Base-by-base conservation (phyloP, 2,113 vertebrate genomes). In the Sitta europaea region DNA sequence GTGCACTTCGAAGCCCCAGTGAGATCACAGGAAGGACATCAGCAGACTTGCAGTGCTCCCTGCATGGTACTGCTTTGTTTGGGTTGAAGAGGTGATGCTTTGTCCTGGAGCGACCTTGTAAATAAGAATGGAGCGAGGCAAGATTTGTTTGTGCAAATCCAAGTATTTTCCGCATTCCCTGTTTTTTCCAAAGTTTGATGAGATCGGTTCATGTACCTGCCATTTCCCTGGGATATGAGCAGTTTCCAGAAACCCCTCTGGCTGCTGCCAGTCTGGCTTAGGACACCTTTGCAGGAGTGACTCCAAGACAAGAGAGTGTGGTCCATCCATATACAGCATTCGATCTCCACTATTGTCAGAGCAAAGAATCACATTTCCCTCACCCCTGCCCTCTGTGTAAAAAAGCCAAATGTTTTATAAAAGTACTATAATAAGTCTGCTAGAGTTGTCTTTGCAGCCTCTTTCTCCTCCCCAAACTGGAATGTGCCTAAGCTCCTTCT, bases 401-500 rank as follows among this genome's bases (percentile, higher is more conserved):
- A 89, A 97, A 93, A 83, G 63, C 42, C 38, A 93, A 96, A 94
- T 71, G 48, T 94, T 90, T 88, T 82, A 92, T 80, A 88, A 86
- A 88, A 51, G 75, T 90, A 90, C 71, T 21, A 5, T 74, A 79
- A 51, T 61, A 91, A 82, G 78, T 80, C 88, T 94, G 87, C 85
- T 88, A 58, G 75, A 74, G 82, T 63, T 88, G 85, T 77, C 81
- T 96, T 94, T 47, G 55, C 90, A 92, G 71, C 42, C 71, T 83
- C 63, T 74, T 92, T 96, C 94, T 93, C 96, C 95, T 90, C 92
- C 94, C 90, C 72, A 88, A 90, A 67, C 28, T 94, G 96, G 94
- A 97, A 97, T 96, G 95, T 86, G 78, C 78, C 85, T 96, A 92
- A 95, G 78, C 93, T 94, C 33, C 71, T 90, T 92, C 67, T 94